phyloP scores from a whole-genome alignment of 2,888 invertebrate genomes.

The Lepidonotus clava region DNA sequence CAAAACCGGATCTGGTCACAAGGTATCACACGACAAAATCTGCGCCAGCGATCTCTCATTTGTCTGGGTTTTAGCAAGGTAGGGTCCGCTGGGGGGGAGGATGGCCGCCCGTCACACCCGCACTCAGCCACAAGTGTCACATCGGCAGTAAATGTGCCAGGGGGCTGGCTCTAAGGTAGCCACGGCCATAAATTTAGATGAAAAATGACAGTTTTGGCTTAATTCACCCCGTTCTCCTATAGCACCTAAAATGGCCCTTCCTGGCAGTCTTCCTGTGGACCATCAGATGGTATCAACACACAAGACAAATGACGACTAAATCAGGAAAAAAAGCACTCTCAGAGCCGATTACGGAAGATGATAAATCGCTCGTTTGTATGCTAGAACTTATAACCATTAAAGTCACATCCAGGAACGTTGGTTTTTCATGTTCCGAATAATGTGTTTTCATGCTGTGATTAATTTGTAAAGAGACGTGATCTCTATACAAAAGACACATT shows the following conservation, averaged over 20 bases:
- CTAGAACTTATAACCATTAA: neutral
- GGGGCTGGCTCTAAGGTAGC: neutral
- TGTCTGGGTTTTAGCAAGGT: neutral
- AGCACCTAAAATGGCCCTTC: neutral
- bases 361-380: neutral
- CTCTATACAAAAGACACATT: too few species aligned
- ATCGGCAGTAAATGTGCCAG: constrained; percentile 27
- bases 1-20: constrained; percentile 40
- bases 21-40: constrained; percentile 19
- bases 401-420: too few species aligned
- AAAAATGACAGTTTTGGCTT: constrained; percentile 35
- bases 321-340: neutral
- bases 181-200: constrained; percentile 18
- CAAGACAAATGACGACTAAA: constrained; percentile 22
- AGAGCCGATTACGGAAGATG: neutral
- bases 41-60: neutral
- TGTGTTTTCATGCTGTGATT: too few species aligned
- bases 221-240: neutral
- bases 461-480: too few species aligned
- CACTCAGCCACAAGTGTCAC: neutral
- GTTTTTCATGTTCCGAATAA: too few species aligned
- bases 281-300: neutral
- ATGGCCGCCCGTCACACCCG: neutral
- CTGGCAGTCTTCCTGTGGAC: neutral
- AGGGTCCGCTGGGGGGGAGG: neutral